Conservation (phyloP, 2,888 invertebrate genomes). For the Acleris emargana region DNA sequence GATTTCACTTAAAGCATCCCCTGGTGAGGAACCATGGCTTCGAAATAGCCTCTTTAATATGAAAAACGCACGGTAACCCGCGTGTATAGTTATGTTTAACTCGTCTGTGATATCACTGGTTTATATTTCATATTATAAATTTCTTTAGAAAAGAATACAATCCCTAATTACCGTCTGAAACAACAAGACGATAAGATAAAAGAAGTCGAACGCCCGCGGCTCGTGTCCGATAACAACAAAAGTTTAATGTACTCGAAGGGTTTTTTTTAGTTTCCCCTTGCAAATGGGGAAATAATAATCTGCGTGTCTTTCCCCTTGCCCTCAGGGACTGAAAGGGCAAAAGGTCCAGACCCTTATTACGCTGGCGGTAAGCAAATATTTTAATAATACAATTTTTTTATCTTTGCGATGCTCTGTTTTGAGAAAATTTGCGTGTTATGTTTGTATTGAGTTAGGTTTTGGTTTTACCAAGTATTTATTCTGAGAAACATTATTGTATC, state of each 20-base stretch:
- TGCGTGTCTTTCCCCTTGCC: constrained; percentile 34
- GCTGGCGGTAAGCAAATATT: constrained; percentile 39
- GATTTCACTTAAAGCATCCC: no score
- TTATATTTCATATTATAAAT: no score
- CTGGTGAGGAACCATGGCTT: no score
- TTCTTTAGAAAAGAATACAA: no score
- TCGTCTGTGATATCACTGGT: no score
- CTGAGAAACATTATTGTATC: no score
- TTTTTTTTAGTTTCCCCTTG: constrained; percentile 35
- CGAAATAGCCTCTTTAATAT: no score
- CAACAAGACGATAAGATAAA: neutral
- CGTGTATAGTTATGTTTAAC: no score
- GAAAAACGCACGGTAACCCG: no score
- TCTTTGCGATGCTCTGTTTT: constrained; percentile 17
- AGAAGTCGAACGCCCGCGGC: constrained; percentile 22
- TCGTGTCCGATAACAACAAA: constrained; percentile 36
- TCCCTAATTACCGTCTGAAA: no score
- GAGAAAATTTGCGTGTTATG: neutral
- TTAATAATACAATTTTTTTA: constrained; percentile 35
- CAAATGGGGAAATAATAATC: constrained; percentile 41
- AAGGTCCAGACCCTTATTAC: constrained; percentile 40
- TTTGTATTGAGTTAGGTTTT: neutral
- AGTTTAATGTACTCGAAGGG: constrained; percentile 40
- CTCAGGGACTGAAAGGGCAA: constrained; percentile 39
- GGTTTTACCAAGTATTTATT: no score